Evolutionary conservation across 2,888 invertebrate genomes (phyloP).

Genomic region (Coenonympha arcania): DNA sequence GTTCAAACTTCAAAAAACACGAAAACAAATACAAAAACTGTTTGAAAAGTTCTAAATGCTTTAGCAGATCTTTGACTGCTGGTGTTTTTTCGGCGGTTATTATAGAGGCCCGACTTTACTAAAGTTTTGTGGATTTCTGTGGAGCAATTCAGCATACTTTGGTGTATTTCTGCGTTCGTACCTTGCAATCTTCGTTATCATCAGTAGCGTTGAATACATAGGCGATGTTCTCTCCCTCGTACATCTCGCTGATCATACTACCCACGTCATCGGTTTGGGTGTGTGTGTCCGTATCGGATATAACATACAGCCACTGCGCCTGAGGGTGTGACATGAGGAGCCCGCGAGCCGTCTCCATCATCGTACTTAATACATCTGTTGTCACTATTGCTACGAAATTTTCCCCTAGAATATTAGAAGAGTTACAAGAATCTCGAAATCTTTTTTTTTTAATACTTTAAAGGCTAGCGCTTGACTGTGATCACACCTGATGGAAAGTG

Average conservation of each 20-base stretch:
- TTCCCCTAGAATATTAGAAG: slow-evolving; percentile 47
- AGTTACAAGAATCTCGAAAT: not conserved
- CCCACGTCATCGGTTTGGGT: slow-evolving; percentile 66
- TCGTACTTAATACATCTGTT: slow-evolving; percentile 74
- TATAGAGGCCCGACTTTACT: no score
- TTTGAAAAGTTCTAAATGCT: no score
- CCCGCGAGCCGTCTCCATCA: slow-evolving; percentile 80
- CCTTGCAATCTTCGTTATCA: slow-evolving; percentile 68
- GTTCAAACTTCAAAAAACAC: no score
- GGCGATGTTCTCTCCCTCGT: slow-evolving; percentile 87
- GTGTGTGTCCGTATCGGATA: slow-evolving; percentile 78
- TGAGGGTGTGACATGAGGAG: slow-evolving; percentile 79
- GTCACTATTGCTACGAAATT: slow-evolving; percentile 79
- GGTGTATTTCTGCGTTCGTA: slow-evolving; percentile 40
- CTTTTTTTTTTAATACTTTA: no score
- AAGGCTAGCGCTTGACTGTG: no score
- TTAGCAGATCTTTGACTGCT: no score
- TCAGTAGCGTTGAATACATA: slow-evolving; percentile 81
- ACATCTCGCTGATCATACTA: slow-evolving; percentile 72
- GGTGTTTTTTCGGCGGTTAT: no score
- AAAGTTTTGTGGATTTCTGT: no score
- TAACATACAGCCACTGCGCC: slow-evolving; percentile 87
- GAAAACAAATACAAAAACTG: no score
- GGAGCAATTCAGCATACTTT: no score
- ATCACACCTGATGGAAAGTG: no score